Evolutionary conservation across 1,140 invertebrate genomes (phyloP).

Genomic region (Ceratosolen solmsi): DNA sequence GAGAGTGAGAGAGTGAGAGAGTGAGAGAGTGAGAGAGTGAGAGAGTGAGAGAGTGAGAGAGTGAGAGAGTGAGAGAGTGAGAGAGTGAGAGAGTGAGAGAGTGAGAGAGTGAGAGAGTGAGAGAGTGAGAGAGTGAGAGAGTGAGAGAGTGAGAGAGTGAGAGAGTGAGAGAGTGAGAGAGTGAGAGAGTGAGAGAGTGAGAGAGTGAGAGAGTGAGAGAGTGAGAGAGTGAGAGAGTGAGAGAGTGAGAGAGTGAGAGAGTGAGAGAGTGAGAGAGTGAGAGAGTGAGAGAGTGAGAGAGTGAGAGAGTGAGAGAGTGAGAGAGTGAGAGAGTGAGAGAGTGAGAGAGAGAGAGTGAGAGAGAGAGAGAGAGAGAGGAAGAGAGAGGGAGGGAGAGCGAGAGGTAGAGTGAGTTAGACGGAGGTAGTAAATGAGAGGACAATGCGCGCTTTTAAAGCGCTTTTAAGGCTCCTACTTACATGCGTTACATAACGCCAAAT

Average conservation of each 20-base stretch:
- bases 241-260: neutral
- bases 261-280: neutral
- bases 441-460: slow-evolving; percentile 57
- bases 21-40: neutral
- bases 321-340: neutral
- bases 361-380: neutral
- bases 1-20: neutral
- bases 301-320: too few species aligned
- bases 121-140: neutral
- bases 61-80: neutral
- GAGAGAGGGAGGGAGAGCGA: too few species aligned
- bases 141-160: neutral
- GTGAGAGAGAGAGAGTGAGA: neutral
- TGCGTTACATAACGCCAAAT: slow-evolving; percentile 57
- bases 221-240: neutral
- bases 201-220: neutral
- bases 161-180: neutral
- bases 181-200: neutral
- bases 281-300: neutral
- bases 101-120: neutral
- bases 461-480: slow-evolving; percentile 61
- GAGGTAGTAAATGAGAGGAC: neutral
- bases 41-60: neutral
- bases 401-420: neutral
- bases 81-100: neutral